Evolutionary conservation across 2,797 vertebrate species (phyloP), one percentile per base, ranked within the genome.

Genomic region (Danio kyathit): DNA sequence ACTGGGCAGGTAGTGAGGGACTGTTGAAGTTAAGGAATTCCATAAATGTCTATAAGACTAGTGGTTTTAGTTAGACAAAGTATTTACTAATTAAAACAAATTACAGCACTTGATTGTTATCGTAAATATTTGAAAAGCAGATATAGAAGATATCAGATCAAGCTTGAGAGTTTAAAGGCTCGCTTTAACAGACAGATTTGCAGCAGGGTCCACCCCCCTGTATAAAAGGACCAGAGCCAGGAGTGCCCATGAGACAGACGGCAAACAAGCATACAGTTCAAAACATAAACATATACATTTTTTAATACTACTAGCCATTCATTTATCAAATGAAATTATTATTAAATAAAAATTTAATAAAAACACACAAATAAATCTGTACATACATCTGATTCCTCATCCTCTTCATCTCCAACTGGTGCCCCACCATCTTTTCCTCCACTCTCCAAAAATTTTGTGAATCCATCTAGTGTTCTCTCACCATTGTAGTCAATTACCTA

Each of bases 401-500:
- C 96, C 0, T 96, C 96, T 0, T 96, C 96, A 0, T 94, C 94
- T 84, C 82, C 93, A 51, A 93, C 92, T 0, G 94, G 93, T 12
- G 95, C 96, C 0, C 96, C 97, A 0, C 97, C 98, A 0, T 99
- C 98, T 89, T 95, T 96, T 13, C 98, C 98, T 0, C 97, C 98
- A 0, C 97, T 99, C 90, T 98, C 97, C 91, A 99, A 76, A 91
- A 99, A 99, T 82, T 98, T 98, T 56, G 94, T 94, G 88, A 99
- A 98, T 59, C 96, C 97, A 7, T 99, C 98, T 81, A 99, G 84
- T 0, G 98, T 99, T 89, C 98, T 94, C 89, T 99, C 98, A 0
- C 98, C 98, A 0, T 97, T 99, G 88, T 98, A 99, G 66, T 99
- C 98, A 7, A 99, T 95, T 63, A 99, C 95, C 98, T 99, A 86